Conservation (phyloP, 2,888 invertebrate species). For the Mystacides longicornis region DNA sequence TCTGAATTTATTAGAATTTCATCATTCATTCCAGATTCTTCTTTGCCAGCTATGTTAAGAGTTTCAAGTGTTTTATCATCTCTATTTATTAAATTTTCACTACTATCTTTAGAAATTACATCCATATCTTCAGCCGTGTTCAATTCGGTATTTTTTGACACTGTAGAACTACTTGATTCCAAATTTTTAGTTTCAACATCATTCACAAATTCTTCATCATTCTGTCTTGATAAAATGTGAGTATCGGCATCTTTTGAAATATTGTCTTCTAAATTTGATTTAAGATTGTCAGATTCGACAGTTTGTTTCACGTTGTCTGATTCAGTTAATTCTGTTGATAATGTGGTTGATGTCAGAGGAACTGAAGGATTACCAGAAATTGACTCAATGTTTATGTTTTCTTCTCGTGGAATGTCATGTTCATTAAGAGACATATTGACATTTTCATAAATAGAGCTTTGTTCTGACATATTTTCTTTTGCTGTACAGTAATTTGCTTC, state of each 20-base stretch:
- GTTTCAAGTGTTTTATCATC: no score
- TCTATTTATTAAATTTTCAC: neutral
- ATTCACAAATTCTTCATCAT: no score
- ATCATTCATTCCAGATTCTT: neutral
- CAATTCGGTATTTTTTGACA: neutral
- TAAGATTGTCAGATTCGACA: neutral
- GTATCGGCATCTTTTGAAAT: neutral
- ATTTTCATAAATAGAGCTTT: no score
- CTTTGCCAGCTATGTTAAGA: neutral
- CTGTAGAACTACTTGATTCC: neutral
- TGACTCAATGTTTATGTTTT: conserved; percentile 26
- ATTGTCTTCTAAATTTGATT: neutral
- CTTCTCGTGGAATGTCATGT: neutral
- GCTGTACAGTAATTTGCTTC: conserved; percentile 28
- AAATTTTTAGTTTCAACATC: neutral
- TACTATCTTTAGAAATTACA: neutral
- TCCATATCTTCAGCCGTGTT: neutral
- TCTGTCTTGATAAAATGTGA: no score
- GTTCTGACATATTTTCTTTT: neutral
- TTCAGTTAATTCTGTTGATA: no score
- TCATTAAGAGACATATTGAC: no score
- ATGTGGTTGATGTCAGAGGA: no score
- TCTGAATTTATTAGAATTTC: neutral
- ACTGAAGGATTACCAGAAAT: neutral
- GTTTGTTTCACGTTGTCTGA: no score